A percentile compares a stretch with the other conserved stretches of the same genome.
phyloP scores from a whole-genome alignment of 30 jellyfish, hydroid and myxozoan genomes.

The Catostylus mosaicus region DNA sequence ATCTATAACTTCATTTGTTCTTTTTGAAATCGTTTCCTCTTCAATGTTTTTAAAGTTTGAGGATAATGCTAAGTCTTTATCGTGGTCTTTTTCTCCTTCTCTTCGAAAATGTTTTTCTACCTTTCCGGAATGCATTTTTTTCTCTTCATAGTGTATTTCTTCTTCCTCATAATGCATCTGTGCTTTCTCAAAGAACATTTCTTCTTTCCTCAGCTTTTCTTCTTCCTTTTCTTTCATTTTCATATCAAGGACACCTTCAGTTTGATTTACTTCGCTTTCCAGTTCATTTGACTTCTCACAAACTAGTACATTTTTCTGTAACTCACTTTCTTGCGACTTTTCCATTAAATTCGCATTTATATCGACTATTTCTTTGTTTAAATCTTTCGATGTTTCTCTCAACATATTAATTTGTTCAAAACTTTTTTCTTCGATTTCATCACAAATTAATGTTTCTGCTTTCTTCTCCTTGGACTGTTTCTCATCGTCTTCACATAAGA shows the following conservation, averaged over 20 bases:
- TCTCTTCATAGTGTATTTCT: neutral
- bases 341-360: neutral
- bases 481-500: neutral
- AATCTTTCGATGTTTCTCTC: neutral
- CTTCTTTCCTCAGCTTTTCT: neutral
- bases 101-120: neutral
- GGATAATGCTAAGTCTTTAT: neutral
- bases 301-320: neutral
- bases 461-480: neutral
- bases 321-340: neutral
- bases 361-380: neutral
- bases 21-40: neutral
- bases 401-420: neutral
- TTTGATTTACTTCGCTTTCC: neutral
- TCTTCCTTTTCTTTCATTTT: neutral
- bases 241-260: neutral
- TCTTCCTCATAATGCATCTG: neutral
- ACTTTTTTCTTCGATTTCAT: neutral
- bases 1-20: neutral
- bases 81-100: neutral
- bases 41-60: too few relatives aligned
- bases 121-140: neutral
- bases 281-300: neutral
- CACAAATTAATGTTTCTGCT: neutral
- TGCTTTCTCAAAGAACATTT: too few relatives aligned